Evolutionary conservation across 1,140 invertebrate genomes (phyloP), one percentile per base, ranked within the genome.

Genomic region (Globodera rostochiensis): DNA sequence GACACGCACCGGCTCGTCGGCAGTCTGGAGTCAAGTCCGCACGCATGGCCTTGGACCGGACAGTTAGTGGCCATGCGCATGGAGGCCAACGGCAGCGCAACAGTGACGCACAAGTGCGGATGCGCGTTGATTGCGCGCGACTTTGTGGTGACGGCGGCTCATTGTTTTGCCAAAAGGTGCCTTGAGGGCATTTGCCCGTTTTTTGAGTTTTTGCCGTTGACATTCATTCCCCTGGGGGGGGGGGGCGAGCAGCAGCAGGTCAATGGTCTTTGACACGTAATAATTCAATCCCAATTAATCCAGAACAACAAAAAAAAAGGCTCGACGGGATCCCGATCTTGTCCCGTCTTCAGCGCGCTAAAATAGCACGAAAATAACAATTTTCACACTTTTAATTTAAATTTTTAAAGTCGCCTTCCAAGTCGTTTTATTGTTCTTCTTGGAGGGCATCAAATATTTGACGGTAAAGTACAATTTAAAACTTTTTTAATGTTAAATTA

Each of bases 1-100:
- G 45, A 70, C 53, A 49, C 36, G 0, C 80, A 85, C 57, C 75
- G 84, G 47, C 46, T 85, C 11, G 83, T 85, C 13, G 84, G 84
- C 46, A 81, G 84, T 15, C 53, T 80, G 46, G 73, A 82, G 60
- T 53, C 80, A 19, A 64, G 46, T 49, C 80, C 81, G 47, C 80
- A 85, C 78, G 71, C 80, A 19, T 85, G 84, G 84, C 84, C 84
- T n/a, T 85, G 84, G 84, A 82, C 77, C 8, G 79, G 79, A 36
- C 80, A 85, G 66, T 46, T 85, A n/a, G n/a, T 85, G 19, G 25
- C 67, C 71, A 46, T 78, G 50, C 53, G 57, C n/a, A 46, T 13
- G 45, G 66, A 70, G 60, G n/a, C 57, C 67, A 71, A 74, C n/a
- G 19, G 9, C 49, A 49, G 25, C 25, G 67, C 78, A 36, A 75